A percentile compares a stretch with the other conserved stretches of the same genome.
phyloP scores from a whole-genome alignment of 2,888 invertebrate genomes.

The Melitaea athalia region DNA sequence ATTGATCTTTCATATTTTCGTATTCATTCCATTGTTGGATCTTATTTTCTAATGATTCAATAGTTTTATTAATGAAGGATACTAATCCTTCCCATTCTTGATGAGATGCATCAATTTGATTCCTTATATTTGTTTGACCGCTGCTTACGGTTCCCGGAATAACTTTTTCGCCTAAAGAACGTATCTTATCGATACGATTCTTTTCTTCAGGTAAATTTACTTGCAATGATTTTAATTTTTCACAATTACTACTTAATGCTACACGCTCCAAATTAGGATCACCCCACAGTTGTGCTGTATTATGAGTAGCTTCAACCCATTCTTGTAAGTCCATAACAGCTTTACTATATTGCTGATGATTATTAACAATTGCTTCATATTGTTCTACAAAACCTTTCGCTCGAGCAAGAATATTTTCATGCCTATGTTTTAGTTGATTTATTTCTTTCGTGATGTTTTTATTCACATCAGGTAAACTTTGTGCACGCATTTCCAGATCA shows the following conservation, averaged over 20 bases:
- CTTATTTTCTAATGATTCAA: slow-evolving; percentile 90
- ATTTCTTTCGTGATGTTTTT: slow-evolving; percentile 88
- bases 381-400: slow-evolving; percentile 90
- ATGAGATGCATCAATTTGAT: slow-evolving; percentile 93
- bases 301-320: slow-evolving; percentile 92
- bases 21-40: slow-evolving; percentile 96
- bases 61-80: slow-evolving; percentile 88
- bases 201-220: slow-evolving; percentile 92
- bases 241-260: slow-evolving; percentile 92
- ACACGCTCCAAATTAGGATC: slow-evolving; percentile 92
- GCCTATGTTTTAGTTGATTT: slow-evolving; percentile 86
- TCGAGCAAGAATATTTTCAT: slow-evolving; percentile 86
- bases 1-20: slow-evolving; percentile 92
- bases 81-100: slow-evolving; percentile 94
- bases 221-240: slow-evolving; percentile 91
- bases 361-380: slow-evolving; percentile 93
- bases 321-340: slow-evolving; percentile 93
- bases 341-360: slow-evolving; percentile 94
- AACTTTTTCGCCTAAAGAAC: slow-evolving; percentile 93
- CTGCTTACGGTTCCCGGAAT: slow-evolving; percentile 91
- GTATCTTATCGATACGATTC: slow-evolving; percentile 89
- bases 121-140: slow-evolving; percentile 92
- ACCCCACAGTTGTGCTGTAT: slow-evolving; percentile 91
- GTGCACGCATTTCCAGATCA: slow-evolving; percentile 90
- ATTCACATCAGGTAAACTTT: slow-evolving; percentile 89